A percentile compares a stretch with the other conserved stretches of the same genome.
Evolutionary conservation across 2,888 invertebrate species (phyloP).

Genomic region (Cosmopolites sordidus): DNA sequence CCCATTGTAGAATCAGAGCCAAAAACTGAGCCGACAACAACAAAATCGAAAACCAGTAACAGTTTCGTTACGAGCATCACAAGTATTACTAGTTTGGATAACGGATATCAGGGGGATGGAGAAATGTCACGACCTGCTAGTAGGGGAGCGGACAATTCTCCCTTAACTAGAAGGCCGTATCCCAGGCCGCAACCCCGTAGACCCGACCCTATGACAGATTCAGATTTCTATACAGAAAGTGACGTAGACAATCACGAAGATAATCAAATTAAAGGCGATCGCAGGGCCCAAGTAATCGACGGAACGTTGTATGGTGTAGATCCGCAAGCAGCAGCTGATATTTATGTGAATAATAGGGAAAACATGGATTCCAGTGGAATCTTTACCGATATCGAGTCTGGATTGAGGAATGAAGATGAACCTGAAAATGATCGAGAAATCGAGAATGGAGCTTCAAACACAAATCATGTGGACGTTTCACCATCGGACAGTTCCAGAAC

Average conservation of each 20-base stretch:
- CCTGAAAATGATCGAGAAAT: constrained; percentile 10
- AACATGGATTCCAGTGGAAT: constrained; percentile 53
- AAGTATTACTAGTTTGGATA: constrained; percentile 87
- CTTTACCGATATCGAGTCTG: constrained; percentile 81
- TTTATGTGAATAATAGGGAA: constrained; percentile 43
- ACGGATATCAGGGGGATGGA: constrained; percentile 87
- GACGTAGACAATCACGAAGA: constrained; percentile 83
- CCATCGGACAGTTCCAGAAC: constrained; percentile 59
- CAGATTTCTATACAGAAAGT: constrained; percentile 86
- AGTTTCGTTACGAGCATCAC: constrained; percentile 78
- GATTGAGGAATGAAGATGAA: constrained; percentile 51
- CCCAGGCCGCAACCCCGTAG: constrained; percentile 57
- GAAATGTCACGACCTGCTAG: constrained; percentile 86
- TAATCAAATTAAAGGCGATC: constrained; percentile 62
- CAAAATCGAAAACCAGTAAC: constrained; percentile 58
- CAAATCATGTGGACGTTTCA: constrained; percentile 51
- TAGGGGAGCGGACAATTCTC: constrained; percentile 72
- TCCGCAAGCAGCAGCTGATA: constrained; percentile 51
- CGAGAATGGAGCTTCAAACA: neutral
- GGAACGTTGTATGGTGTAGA: constrained; percentile 80
- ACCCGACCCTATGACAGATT: constrained; percentile 85
- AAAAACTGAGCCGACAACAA: constrained; percentile 57
- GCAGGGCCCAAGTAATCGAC: constrained; percentile 80
- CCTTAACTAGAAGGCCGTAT: constrained; percentile 52
- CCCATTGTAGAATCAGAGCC: constrained; percentile 51